Conservation (phyloP, 2,888 invertebrate species). For the Seladonia tumulorum region DNA sequence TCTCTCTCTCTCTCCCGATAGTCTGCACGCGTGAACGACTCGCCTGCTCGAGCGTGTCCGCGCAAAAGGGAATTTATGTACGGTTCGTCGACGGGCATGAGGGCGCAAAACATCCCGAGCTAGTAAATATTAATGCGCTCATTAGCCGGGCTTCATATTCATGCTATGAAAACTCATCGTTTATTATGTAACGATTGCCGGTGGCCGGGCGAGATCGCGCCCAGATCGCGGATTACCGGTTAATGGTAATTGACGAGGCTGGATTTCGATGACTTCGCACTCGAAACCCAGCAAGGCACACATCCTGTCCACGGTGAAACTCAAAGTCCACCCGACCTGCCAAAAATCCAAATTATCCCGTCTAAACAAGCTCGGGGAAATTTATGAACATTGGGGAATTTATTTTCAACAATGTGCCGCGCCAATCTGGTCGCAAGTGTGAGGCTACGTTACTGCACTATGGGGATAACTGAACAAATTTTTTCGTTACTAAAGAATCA, state of each 20-base stretch:
- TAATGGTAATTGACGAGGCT: constrained; percentile 57
- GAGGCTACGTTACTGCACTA: too few species aligned
- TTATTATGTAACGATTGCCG: constrained; percentile 74
- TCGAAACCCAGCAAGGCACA: background rate
- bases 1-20: background rate
- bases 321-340: too few species aligned
- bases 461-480: too few species aligned
- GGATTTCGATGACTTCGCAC: constrained; percentile 25
- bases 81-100: constrained; percentile 29
- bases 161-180: constrained; percentile 77
- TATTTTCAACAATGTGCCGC: too few species aligned
- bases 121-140: constrained; percentile 77
- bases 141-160: constrained; percentile 78
- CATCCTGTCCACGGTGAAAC: too few species aligned
- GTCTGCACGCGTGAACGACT: constrained; percentile 19
- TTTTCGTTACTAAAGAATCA: too few species aligned
- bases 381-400: too few species aligned
- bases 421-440: too few species aligned
- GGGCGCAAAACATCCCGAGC: constrained; percentile 46
- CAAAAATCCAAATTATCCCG: too few species aligned
- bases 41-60: constrained; percentile 23
- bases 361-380: too few species aligned
- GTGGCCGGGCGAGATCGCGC: constrained; percentile 49
- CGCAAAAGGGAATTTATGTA: constrained; percentile 42
- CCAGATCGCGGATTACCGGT: constrained; percentile 57